Conservation (phyloP, 1,140 invertebrate species). For the Euura saliciscinereae region DNA sequence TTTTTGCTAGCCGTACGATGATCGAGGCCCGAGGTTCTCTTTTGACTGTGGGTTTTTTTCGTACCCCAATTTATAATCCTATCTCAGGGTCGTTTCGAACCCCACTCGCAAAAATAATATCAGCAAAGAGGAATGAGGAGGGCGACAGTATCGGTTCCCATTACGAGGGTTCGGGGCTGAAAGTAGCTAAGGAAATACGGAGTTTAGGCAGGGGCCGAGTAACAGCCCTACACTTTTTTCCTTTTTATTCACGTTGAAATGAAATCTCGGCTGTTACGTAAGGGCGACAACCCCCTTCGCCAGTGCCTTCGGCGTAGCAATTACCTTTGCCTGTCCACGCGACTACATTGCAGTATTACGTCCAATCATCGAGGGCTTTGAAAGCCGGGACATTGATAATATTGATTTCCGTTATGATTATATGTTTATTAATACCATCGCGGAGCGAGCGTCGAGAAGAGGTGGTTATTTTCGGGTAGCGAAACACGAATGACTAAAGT, state of each 20-base stretch:
- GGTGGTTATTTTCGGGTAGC: no score
- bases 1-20: background rate
- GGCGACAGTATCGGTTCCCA: background rate
- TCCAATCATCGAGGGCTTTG: no score
- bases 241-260: background rate
- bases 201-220: background rate
- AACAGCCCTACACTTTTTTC: background rate
- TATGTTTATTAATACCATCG: no score
- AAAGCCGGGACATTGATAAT: background rate
- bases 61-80: background rate
- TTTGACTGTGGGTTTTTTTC: no score
- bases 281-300: background rate
- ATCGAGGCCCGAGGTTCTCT: no score
- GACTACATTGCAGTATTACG: background rate
- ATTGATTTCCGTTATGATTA: background rate
- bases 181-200: background rate
- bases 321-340: background rate
- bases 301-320: background rate
- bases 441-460: no score
- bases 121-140: background rate
- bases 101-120: background rate
- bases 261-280: background rate
- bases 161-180: background rate
- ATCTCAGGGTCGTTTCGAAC: background rate
- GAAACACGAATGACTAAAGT: no score